These are phyloP conservation scores for Clarias fuscus DNA, from an alignment of 2,797 vertebrate genomes.

Conservation along the genomic window DNA sequence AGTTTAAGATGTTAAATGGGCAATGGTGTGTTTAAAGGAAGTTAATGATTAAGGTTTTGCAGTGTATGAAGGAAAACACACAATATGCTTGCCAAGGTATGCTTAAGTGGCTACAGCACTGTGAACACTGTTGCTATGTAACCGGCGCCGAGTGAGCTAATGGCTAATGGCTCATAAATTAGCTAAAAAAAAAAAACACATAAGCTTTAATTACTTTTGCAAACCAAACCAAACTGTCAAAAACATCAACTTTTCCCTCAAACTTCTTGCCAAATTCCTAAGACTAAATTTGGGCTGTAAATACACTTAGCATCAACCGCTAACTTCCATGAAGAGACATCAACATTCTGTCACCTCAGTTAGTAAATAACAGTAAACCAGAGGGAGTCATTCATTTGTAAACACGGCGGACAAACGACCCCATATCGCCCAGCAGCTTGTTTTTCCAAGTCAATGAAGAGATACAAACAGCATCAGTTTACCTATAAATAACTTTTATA, in stretches of 20 bases:
- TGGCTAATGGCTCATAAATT: neutral
- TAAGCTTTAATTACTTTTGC: neutral
- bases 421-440: neutral
- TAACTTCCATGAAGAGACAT: neutral
- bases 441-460: constrained; percentile 35
- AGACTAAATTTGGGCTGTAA: neutral
- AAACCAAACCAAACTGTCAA: neutral
- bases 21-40: neutral
- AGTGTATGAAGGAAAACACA: neutral
- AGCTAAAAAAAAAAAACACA: neutral
- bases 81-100: neutral
- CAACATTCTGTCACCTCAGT: constrained; percentile 14
- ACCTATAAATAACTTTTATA: constrained; percentile 54
- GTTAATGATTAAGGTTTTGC: neutral
- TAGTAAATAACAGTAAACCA: neutral
- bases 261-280: neutral
- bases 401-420: constrained; percentile 3
- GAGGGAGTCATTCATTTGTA: neutral
- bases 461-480: constrained; percentile 40
- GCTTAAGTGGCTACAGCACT: constrained; percentile 2
- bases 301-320: neutral
- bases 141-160: neutral
- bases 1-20: neutral
- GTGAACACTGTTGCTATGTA: neutral
- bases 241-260: neutral